phyloP scores from a whole-genome alignment of 1,140 invertebrate species.

The Mactra quadrangularis region DNA sequence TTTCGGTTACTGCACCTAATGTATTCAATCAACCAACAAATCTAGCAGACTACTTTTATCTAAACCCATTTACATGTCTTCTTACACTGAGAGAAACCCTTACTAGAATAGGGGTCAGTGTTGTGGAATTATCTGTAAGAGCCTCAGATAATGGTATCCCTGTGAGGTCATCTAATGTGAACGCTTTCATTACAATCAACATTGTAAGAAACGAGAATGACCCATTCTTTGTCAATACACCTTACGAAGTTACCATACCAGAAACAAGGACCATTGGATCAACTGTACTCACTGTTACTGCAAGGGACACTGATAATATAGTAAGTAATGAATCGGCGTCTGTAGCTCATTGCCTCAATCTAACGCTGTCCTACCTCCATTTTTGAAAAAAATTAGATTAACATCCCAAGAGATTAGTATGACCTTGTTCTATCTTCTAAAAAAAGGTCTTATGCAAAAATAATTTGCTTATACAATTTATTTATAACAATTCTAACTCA shows the following conservation, averaged over 20 bases:
- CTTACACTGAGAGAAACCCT: constrained; percentile 68
- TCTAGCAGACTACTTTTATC: constrained; percentile 68
- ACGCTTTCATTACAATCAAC: constrained; percentile 67
- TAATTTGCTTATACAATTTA: too few relatives aligned
- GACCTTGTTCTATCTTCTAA: too few relatives aligned
- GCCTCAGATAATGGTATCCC: constrained; percentile 73
- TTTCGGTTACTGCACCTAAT: constrained; percentile 36
- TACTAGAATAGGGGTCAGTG: constrained; percentile 47
- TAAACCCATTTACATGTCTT: constrained; percentile 70
- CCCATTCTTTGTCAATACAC: constrained; percentile 68
- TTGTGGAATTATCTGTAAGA: constrained; percentile 62
- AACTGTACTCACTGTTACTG: constrained; percentile 68
- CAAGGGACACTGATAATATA: constrained; percentile 71
- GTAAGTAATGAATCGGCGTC: constrained; percentile 38
- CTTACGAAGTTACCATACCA: constrained; percentile 65
- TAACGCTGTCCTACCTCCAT: too few relatives aligned
- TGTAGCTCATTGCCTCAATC: too few relatives aligned
- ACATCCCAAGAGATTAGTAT: too few relatives aligned
- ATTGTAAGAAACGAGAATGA: constrained; percentile 71
- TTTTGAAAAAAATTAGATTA: too few relatives aligned
- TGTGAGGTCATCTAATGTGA: constrained; percentile 7
- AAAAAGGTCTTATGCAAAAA: too few relatives aligned
- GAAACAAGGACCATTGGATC: constrained; percentile 65
- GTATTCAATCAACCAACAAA: constrained; percentile 61
- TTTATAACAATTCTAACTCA: too few relatives aligned